Percentiles rank a stretch among this genome's conserved stretches.
These are phyloP conservation scores for Ametastegia equiseti DNA, from an alignment of 2,888 invertebrate genomes.

Conservation along the genomic window DNA sequence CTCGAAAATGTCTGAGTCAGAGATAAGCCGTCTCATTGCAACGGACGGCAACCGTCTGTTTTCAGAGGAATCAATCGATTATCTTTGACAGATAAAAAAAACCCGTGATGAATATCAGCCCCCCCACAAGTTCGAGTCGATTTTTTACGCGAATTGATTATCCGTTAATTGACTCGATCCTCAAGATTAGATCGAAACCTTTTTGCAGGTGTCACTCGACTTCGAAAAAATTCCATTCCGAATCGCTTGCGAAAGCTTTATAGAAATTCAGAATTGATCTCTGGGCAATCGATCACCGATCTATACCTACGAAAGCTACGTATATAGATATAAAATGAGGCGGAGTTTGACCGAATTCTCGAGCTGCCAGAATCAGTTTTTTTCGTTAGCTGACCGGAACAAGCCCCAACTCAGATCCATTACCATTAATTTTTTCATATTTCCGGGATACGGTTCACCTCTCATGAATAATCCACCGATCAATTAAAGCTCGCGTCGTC, in stretches of 20 bases:
- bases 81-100: not conserved
- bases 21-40: not conserved
- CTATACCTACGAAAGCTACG: not conserved
- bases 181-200: not conserved
- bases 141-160: not conserved
- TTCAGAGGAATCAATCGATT: not conserved
- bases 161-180: conserved; percentile 13
- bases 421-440: not conserved
- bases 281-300: not conserved
- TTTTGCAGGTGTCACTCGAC: not conserved
- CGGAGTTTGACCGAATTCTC: no score
- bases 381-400: not conserved
- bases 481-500: not conserved
- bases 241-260: not conserved
- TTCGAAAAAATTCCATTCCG: not conserved
- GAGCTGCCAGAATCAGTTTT: not conserved
- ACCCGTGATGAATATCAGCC: not conserved
- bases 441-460: not conserved
- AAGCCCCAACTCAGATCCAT: not conserved
- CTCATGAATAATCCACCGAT: no score
- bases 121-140: not conserved
- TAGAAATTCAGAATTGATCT: not conserved
- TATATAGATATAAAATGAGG: not conserved
- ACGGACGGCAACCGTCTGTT: not conserved
- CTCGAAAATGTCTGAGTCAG: not conserved